Evolutionary conservation across 1,140 invertebrate genomes (phyloP).

Genomic region (Sycophila sp.): DNA sequence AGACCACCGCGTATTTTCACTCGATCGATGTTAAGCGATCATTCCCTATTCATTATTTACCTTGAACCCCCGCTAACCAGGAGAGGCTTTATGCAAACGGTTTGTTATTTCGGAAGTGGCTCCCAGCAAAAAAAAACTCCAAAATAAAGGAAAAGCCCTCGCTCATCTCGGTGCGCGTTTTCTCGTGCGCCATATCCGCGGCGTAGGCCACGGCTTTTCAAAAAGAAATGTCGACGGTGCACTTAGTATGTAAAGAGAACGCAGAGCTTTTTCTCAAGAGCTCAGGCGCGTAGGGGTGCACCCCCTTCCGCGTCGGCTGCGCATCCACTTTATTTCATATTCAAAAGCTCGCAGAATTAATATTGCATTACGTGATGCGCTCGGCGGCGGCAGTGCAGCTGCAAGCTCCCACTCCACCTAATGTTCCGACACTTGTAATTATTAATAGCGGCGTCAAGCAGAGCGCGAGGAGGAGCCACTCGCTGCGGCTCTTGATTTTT

Average conservation of each 20-base stretch:
- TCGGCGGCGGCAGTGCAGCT: slow-evolving; percentile 14
- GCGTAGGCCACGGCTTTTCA: neutral
- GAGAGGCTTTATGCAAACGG: no score
- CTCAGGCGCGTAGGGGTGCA: neutral
- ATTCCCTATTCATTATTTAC: no score
- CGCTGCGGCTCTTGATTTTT: no score
- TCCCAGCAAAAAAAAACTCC: no score
- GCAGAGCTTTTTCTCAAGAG: slow-evolving; percentile 44
- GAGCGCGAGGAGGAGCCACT: neutral
- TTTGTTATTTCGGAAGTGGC: no score
- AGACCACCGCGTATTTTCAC: no score
- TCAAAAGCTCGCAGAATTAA: slow-evolving; percentile 55
- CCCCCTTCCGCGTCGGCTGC: neutral
- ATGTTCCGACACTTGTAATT: slow-evolving; percentile 23
- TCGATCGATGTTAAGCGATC: no score
- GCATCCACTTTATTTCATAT: slow-evolving; percentile 49
- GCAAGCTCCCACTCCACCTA: neutral
- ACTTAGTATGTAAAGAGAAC: slow-evolving; percentile 56
- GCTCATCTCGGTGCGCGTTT: no score
- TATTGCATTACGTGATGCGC: slow-evolving; percentile 49
- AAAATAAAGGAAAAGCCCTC: no score
- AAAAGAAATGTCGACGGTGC: slow-evolving; percentile 42
- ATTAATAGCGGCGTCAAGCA: slow-evolving; percentile 15
- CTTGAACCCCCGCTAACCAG: no score
- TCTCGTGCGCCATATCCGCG: neutral